Conservation (phyloP, 2,113 vertebrate species). For the Mandrillus leucophaeus region DNA sequence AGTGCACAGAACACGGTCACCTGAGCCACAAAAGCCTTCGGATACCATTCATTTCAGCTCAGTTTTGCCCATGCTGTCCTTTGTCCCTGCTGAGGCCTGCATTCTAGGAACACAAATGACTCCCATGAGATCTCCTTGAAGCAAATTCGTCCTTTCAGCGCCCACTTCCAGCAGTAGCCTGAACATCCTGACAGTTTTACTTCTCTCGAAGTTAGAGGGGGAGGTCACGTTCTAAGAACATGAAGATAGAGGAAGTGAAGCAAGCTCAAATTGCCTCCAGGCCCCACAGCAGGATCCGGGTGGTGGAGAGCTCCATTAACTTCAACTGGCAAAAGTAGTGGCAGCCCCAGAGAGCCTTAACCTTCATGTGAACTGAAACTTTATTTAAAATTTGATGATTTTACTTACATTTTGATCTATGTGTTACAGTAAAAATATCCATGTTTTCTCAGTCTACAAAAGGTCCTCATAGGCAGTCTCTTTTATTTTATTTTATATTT, state of each 20-base stretch:
- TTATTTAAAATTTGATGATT: not conserved
- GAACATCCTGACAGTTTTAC: not conserved
- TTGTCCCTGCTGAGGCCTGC: too few species aligned
- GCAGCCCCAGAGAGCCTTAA: not conserved
- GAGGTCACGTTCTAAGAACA: not conserved
- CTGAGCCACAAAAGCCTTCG: not conserved
- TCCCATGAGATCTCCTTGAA: not conserved
- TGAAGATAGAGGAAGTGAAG: not conserved
- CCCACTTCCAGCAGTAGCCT: not conserved
- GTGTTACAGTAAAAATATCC: not conserved
- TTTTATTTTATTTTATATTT: not conserved
- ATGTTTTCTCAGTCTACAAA: not conserved
- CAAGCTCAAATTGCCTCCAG: not conserved
- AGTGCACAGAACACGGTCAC: not conserved
- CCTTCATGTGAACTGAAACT: not conserved
- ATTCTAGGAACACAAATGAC: not conserved
- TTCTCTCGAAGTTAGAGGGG: not conserved
- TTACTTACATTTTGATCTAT: not conserved
- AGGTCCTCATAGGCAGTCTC: not conserved
- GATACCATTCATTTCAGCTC: not conserved
- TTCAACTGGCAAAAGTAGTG: not conserved
- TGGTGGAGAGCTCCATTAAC: fast-evolving
- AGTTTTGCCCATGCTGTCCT: not conserved
- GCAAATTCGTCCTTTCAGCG: not conserved
- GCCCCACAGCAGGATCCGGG: fast-evolving